These are phyloP conservation scores for Urosaurus nigricauda DNA, from an alignment of 2,797 vertebrate species.

Conservation along the genomic window DNA sequence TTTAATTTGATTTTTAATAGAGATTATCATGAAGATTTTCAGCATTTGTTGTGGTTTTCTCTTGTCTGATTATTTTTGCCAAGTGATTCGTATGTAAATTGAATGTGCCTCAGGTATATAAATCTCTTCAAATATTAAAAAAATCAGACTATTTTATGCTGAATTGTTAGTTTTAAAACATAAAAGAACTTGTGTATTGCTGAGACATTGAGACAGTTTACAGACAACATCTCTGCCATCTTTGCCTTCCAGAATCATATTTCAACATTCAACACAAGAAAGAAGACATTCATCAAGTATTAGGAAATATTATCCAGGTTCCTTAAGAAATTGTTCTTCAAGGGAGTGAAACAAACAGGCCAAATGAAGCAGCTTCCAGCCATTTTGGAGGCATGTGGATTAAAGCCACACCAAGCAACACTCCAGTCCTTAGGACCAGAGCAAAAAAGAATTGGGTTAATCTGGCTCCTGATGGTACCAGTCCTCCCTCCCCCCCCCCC, in stretches of 20 bases:
- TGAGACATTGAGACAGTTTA: conserved; percentile 53
- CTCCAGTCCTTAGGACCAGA: no score
- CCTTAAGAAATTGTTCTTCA: conserved; percentile 56
- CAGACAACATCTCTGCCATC: conserved; percentile 20
- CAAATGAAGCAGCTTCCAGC: no score
- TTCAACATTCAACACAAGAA: conserved; percentile 52
- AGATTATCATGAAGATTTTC: conserved; percentile 11
- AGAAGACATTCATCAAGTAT: conserved; percentile 41
- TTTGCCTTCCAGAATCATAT: conserved; percentile 47
- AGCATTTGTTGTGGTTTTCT: background rate
- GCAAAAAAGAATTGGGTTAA: no score
- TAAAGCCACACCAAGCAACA: no score
- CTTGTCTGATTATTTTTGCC: background rate
- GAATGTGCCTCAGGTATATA: conserved; percentile 40
- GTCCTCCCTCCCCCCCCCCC: no score
- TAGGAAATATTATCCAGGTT: conserved; percentile 51
- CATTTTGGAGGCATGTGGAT: no score
- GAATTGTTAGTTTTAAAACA: conserved; percentile 36
- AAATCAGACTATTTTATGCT: conserved; percentile 38
- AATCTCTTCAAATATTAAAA: conserved; percentile 31
- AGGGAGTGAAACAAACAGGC: no score
- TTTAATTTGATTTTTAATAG: accelerated
- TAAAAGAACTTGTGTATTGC: conserved; percentile 45
- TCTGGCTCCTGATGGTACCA: no score
- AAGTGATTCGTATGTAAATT: background rate